phyloP scores from a whole-genome alignment of 2,113 vertebrate genomes.

The Ornithorhynchus anatinus region DNA sequence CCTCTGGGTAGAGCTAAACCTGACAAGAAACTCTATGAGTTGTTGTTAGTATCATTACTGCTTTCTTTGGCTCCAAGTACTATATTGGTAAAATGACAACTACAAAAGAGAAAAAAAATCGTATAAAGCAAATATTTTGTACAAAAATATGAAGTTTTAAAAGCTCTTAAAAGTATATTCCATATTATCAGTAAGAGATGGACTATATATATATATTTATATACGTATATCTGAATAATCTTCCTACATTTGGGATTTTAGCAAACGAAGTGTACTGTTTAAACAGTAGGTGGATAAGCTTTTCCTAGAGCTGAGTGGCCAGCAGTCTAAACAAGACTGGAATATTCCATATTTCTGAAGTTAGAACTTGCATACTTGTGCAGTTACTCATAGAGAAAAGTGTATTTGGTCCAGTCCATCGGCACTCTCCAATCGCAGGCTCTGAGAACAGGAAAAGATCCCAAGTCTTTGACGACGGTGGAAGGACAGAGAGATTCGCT shows the following conservation, averaged over 20 bases:
- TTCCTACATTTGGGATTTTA: conserved; percentile 73
- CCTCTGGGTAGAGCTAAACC: conserved; percentile 58
- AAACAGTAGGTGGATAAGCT: conserved; percentile 58
- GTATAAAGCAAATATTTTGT: conserved; percentile 80
- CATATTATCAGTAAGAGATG: conserved; percentile 75
- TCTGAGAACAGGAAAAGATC: conserved; percentile 7
- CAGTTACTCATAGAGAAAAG: conserved; percentile 52
- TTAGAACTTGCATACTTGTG: conserved; percentile 38
- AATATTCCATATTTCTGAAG: conserved; percentile 46
- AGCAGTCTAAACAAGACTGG: conserved; percentile 56
- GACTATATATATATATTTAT: conserved; percentile 74
- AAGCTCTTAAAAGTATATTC: conserved; percentile 84
- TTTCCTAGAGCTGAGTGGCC: conserved; percentile 55
- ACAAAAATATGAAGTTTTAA: conserved; percentile 86
- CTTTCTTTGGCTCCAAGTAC: conserved; percentile 77
- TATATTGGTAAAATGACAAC: conserved; percentile 71
- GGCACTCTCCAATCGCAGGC: conserved; percentile 41
- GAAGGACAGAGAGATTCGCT: conserved; percentile 36
- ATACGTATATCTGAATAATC: conserved; percentile 69
- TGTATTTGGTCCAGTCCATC: conserved; percentile 53
- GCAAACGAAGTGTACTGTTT: conserved; percentile 67
- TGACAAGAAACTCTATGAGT: conserved; percentile 66
- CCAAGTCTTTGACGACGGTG: conserved; percentile 48
- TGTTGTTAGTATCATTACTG: conserved; percentile 71
- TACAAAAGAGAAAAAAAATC: conserved; percentile 63